phyloP scores from a whole-genome alignment of 2,113 vertebrate species.

The Xenopus tropicalis region DNA sequence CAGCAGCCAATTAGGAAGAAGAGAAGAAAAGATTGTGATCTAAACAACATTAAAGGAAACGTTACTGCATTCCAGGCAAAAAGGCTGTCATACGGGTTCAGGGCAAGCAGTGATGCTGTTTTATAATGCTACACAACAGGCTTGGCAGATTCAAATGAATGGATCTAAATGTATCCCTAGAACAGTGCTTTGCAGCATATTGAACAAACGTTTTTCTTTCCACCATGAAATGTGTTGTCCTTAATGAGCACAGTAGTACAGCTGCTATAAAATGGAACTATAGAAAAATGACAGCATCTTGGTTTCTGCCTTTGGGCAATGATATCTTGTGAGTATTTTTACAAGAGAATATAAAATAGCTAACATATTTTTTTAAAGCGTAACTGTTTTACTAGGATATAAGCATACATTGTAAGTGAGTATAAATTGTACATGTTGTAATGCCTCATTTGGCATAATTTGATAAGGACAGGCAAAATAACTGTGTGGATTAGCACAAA shows the following conservation, averaged over 20 bases:
- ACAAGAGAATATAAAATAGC: too few species aligned
- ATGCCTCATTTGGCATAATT: too few species aligned
- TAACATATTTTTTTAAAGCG: too few species aligned
- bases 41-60: background rate
- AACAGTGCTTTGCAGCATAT: slow-evolving; percentile 2
- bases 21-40: slow-evolving; percentile 21
- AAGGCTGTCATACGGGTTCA: slow-evolving; percentile 9
- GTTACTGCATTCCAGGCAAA: slow-evolving; percentile 11
- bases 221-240: slow-evolving; percentile 4
- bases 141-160: slow-evolving; percentile 27
- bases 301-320: background rate
- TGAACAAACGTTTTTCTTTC: background rate
- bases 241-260: slow-evolving; percentile 1
- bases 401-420: too few species aligned
- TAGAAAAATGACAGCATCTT: background rate
- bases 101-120: slow-evolving; percentile 4
- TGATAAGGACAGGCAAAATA: too few species aligned
- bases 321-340: background rate
- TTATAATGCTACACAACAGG: slow-evolving; percentile 8
- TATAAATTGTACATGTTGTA: too few species aligned
- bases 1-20: slow-evolving; percentile 27
- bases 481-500: too few species aligned
- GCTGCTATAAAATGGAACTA: background rate
- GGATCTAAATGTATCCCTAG: background rate
- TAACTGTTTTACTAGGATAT: too few species aligned